Conservation (phyloP, 2,888 invertebrate genomes). For the Punctoribates punctum region DNA sequence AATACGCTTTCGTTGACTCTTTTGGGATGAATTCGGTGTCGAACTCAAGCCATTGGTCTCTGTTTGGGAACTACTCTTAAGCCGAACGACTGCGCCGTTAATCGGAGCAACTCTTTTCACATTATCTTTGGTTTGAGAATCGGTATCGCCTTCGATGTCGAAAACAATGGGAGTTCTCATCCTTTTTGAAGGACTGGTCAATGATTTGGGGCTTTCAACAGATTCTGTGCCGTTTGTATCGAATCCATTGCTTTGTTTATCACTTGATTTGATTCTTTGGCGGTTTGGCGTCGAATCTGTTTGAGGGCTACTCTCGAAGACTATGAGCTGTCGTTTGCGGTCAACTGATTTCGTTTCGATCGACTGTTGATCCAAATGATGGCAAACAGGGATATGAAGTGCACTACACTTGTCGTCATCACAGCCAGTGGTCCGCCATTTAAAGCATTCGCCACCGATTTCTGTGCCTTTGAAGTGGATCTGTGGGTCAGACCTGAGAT, state of each 20-base stretch:
- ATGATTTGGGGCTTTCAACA: too few relatives aligned
- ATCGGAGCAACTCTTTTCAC: too few relatives aligned
- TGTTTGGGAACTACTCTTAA: too few relatives aligned
- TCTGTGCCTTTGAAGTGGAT: not conserved
- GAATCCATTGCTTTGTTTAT: too few relatives aligned
- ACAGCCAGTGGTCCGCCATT: not conserved
- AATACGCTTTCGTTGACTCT: not conserved
- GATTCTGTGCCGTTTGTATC: too few relatives aligned
- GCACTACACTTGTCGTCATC: conserved; percentile 1
- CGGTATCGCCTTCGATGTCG: too few relatives aligned
- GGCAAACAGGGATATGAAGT: conserved; percentile 7
- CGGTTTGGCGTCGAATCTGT: not conserved
- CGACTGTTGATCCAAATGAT: not conserved
- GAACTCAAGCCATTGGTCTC: too few relatives aligned
- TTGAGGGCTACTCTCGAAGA: not conserved
- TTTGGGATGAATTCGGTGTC: too few relatives aligned
- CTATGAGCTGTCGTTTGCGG: not conserved
- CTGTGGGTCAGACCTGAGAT: conserved; percentile 5
- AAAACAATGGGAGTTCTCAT: too few relatives aligned
- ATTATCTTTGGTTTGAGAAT: too few relatives aligned
- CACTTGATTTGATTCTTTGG: not conserved
- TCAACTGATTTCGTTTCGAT: not conserved
- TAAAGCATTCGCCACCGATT: conserved; percentile 5
- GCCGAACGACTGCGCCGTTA: too few relatives aligned
- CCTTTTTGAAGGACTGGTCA: too few relatives aligned